phyloP scores from a whole-genome alignment of 2,888 invertebrate species.

The Dryobotodes eremita region DNA sequence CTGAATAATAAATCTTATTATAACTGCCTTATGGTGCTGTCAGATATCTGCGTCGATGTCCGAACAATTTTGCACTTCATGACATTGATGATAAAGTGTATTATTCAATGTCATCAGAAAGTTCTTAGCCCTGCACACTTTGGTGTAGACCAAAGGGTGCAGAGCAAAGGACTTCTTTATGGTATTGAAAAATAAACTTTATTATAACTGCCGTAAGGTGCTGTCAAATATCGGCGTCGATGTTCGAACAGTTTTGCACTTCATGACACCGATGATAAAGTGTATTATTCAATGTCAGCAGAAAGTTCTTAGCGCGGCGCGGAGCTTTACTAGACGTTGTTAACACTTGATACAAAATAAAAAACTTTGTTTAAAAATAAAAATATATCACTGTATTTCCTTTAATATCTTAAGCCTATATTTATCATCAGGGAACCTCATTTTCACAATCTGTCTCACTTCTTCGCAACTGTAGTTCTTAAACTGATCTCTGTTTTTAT shows the following conservation, averaged over 20 bases:
- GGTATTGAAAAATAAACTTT: no score
- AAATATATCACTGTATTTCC: slow-evolving; percentile 83
- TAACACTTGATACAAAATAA: neutral
- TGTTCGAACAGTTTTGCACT: neutral
- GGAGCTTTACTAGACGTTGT: neutral
- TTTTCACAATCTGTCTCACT: slow-evolving; percentile 85
- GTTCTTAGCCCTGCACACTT: neutral
- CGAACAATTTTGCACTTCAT: neutral
- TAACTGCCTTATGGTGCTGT: no score
- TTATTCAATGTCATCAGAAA: slow-evolving; percentile 2
- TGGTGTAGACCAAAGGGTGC: no score
- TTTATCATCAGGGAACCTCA: slow-evolving; percentile 86
- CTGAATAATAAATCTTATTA: no score
- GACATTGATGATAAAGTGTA: neutral
- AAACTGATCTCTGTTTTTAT: slow-evolving; percentile 71
- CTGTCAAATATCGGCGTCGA: no score
- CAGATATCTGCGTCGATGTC: neutral
- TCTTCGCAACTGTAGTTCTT: slow-evolving; percentile 84
- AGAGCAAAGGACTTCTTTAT: no score
- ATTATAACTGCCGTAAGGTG: no score
- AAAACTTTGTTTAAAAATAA: neutral
- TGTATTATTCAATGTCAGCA: slow-evolving; percentile 1
- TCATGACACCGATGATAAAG: neutral
- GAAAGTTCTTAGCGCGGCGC: neutral
- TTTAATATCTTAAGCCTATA: slow-evolving; percentile 85